Conservation (phyloP, 2,113 vertebrate species). For the Corvus moneduloides region DNA sequence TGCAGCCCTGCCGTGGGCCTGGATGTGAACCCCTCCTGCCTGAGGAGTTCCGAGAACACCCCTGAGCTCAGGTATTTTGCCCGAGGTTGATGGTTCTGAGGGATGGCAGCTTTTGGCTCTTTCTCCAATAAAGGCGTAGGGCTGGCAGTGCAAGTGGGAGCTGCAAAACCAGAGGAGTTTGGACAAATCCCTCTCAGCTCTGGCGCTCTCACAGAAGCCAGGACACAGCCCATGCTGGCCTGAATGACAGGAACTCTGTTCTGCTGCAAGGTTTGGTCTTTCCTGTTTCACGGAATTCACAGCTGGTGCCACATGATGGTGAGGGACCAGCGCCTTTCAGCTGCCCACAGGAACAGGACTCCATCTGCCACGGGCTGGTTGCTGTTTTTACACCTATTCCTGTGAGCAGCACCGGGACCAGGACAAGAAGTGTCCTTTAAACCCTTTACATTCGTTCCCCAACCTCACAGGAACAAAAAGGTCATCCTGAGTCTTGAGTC, state of each 20-base stretch:
- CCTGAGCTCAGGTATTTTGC: background rate
- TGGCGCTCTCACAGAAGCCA: background rate
- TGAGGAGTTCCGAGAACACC: background rate
- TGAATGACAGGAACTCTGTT: background rate
- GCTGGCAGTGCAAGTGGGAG: background rate
- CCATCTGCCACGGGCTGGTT: background rate
- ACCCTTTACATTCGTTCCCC: background rate
- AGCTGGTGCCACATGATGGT: background rate
- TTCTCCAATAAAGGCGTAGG: background rate
- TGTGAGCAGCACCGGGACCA: background rate
- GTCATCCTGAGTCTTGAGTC: background rate
- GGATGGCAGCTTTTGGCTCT: background rate
- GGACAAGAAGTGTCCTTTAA: background rate
- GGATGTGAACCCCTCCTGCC: background rate
- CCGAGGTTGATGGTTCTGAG: background rate
- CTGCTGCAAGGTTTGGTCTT: background rate
- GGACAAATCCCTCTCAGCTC: background rate
- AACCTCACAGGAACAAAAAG: background rate
- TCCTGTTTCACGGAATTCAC: rapidly evolving
- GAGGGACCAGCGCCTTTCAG: background rate
- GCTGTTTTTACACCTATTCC: background rate
- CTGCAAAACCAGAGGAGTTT: background rate
- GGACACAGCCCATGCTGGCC: background rate
- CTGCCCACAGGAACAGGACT: background rate
- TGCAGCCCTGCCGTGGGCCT: background rate